Evolutionary conservation across 2,113 vertebrate genomes (phyloP), one percentile per base, ranked within the genome.

Genomic region (Calyptomena viridis): DNA sequence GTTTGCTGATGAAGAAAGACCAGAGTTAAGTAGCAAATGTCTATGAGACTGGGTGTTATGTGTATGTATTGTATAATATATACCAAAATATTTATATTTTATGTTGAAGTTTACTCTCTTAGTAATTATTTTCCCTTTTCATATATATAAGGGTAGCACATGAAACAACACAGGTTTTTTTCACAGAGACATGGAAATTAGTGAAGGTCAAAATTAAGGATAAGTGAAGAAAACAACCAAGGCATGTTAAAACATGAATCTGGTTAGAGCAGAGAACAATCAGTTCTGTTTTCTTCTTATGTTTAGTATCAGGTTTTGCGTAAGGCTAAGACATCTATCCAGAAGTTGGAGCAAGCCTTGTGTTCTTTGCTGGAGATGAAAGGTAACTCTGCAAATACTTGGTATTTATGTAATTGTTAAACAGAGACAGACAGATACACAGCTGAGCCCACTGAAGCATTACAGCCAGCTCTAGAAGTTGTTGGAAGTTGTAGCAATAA

Each of bases 261-360:
- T 79, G 66, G 27, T 69, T 79, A 85, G 77, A 67, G 80, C 66
- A 59, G 40, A 81, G 79, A 60, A 28, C 64, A 85, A 79, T 78
- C 63, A n/a, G 68, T 87, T 95, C 80, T 95, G 79, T 89, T 75
- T 60, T 94, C 60, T 97, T 96, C 96, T 96, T 96, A 58, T 97
- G 74, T 96, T 95, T 96, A 99, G 98, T 98, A 98, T 97, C 98
- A 99, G 96, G 97, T 99, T 94, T 95, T 99, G 93, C 97, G 92
- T 88, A 98, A 97, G 77, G 96, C 98, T 50, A 98, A 98, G 97
- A 97, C 77, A 83, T 97, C 97, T 84, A 98, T 99, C 69, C 96
- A 96, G 90, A 97, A 98, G 85, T 96, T 98, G 96, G 98, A 99
- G 87, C 93, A 96, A 94, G 97, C 95, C 64, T 94, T 99, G 95